A percentile compares a stretch with the other conserved stretches of the same genome.
Evolutionary conservation across 1,140 invertebrate genomes (phyloP).

Genomic region (Scaptomyza montana): DNA sequence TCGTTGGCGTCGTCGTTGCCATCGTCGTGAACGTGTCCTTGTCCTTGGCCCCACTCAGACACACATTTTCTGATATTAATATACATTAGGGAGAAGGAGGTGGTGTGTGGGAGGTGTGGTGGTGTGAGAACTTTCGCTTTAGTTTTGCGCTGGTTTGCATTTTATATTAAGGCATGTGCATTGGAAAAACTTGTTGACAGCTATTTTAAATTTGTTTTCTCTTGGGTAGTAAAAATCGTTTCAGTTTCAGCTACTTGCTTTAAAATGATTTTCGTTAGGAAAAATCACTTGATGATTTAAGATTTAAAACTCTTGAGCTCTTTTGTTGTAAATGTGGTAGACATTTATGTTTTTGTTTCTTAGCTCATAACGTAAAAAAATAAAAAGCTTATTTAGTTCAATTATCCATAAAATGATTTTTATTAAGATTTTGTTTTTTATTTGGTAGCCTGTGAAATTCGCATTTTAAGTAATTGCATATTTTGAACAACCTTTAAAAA

Average conservation of each 20-base stretch:
- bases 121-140: slow-evolving; percentile 64
- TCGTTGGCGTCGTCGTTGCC: slow-evolving; percentile 38
- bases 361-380: too few relatives aligned
- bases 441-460: slow-evolving; percentile 66
- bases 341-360: too few relatives aligned
- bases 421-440: slow-evolving; percentile 54
- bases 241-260: too few relatives aligned
- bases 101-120: slow-evolving; percentile 9
- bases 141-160: slow-evolving; percentile 61
- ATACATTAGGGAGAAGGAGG: slow-evolving; percentile 33
- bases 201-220: slow-evolving; percentile 28
- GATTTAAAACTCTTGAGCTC: too few relatives aligned
- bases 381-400: neutral
- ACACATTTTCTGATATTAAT: slow-evolving; percentile 51
- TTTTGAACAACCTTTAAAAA: slow-evolving; percentile 17
- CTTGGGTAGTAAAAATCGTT: slow-evolving; percentile 1
- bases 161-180: slow-evolving; percentile 28
- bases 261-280: too few relatives aligned
- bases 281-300: too few relatives aligned
- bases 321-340: too few relatives aligned
- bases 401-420: slow-evolving; percentile 38
- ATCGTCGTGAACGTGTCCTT: slow-evolving; percentile 69
- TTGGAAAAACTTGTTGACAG: slow-evolving; percentile 49
- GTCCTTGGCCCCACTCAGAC: slow-evolving; percentile 72
- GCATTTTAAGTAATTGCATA: slow-evolving; percentile 40